These are phyloP conservation scores for Spermophilus dauricus DNA, from an alignment of 2,113 vertebrate genomes.

Conservation along the genomic window DNA sequence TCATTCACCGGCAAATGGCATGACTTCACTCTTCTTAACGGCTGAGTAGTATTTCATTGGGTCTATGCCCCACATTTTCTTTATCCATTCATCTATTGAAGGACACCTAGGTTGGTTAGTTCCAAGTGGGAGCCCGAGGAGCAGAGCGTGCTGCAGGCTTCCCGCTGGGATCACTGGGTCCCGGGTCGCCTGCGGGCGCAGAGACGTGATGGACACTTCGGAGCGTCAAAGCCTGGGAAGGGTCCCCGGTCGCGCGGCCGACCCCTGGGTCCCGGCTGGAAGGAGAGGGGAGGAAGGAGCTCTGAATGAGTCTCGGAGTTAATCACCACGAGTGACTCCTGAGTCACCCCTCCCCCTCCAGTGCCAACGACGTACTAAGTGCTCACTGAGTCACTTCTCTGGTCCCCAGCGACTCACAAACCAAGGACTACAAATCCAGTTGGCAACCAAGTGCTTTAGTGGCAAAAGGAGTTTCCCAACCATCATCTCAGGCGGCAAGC, in stretches of 20 bases:
- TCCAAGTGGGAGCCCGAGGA: not conserved
- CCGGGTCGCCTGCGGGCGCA: not conserved
- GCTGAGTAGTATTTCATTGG: too few species aligned
- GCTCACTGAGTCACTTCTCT: slow-evolving; percentile 72
- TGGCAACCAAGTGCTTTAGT: not conserved
- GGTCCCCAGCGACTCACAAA: slow-evolving; percentile 60
- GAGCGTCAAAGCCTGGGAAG: not conserved
- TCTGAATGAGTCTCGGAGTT: not conserved
- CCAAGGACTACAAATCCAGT: not conserved
- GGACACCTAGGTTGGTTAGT: too few species aligned
- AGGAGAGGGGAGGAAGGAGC: not conserved
- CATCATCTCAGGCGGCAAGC: not conserved
- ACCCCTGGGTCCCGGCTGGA: not conserved
- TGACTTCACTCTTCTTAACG: too few species aligned
- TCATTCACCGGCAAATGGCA: too few species aligned
- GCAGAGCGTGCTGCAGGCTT: not conserved
- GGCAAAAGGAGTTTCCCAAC: not conserved
- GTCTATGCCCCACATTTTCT: too few species aligned
- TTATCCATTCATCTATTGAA: too few species aligned
- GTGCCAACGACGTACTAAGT: slow-evolving; percentile 25
- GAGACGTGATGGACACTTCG: not conserved
- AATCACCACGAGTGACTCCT: slow-evolving; percentile 54
- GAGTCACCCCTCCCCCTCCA: slow-evolving; percentile 53
- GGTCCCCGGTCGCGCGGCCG: not conserved
- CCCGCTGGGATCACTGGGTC: not conserved